Evolutionary conservation across 2,888 invertebrate genomes (phyloP).

Genomic region (Aphelenchoides bicaudatus): DNA sequence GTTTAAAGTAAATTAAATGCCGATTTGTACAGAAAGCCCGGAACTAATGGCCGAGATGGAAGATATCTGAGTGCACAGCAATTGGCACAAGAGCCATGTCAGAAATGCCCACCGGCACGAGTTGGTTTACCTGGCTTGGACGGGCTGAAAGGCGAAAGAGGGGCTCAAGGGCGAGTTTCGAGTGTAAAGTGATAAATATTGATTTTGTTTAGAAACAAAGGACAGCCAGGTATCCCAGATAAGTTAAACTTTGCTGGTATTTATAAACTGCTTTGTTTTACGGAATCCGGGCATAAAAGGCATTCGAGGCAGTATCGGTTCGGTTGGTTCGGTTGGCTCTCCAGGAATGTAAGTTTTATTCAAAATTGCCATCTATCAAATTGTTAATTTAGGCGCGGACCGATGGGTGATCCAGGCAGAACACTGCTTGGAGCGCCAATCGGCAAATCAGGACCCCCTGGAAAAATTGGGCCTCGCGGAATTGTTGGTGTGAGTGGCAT

Average conservation of each 20-base stretch:
- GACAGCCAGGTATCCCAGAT: slow-evolving; percentile 1
- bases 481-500: not conserved
- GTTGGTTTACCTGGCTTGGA: not conserved
- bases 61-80: not conserved
- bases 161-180: slow-evolving; percentile 14
- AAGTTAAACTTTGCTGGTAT: not conserved
- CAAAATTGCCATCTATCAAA: not conserved
- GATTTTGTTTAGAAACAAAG: not conserved
- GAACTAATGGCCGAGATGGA: not conserved
- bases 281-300: not conserved
- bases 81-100: slow-evolving; percentile 3
- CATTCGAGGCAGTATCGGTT: not conserved
- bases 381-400: not conserved
- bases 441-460: slow-evolving; percentile 7
- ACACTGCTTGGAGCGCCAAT: not conserved
- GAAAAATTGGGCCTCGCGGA: slow-evolving; percentile 10
- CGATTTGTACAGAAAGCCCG: not conserved
- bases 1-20: not conserved
- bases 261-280: not conserved
- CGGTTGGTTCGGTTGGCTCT: not conserved
- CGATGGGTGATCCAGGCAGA: slow-evolving; percentile 12
- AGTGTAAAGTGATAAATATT: not conserved
- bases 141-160: slow-evolving; percentile 13
- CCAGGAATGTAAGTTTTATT: not conserved
- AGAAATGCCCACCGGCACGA: slow-evolving; percentile 2